Conservation (phyloP, 2,113 vertebrate genomes). For the Cryptomyrus ogoouensis region DNA sequence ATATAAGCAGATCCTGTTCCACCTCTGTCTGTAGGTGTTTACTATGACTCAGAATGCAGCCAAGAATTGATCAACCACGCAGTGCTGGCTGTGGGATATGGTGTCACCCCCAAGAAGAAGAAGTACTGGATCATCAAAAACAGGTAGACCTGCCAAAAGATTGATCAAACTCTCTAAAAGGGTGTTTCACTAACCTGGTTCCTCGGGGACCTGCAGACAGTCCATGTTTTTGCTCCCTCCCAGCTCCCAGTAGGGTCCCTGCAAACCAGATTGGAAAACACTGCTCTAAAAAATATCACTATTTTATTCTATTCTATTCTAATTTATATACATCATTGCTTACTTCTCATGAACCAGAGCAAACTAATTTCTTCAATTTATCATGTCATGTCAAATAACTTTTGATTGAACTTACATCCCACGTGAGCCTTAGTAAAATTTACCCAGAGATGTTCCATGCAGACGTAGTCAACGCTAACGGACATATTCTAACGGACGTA, state of each 20-base stretch:
- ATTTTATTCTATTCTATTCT: too few species aligned
- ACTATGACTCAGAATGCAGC: conserved; percentile 77
- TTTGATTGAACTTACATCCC: neutral
- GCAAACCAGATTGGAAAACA: too few species aligned
- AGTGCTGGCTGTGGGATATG: conserved; percentile 82
- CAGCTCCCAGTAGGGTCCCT: neutral
- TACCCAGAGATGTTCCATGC: neutral
- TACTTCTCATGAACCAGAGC: neutral
- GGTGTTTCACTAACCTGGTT: neutral
- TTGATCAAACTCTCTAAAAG: neutral
- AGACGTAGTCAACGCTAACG: neutral
- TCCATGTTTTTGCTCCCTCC: neutral
- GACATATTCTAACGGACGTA: neutral
- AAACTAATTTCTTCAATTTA: neutral
- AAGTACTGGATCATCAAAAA: conserved; percentile 96
- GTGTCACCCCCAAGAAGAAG: conserved; percentile 63
- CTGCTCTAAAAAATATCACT: too few species aligned
- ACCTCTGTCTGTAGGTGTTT: conserved; percentile 64
- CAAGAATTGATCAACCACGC: conserved; percentile 79
- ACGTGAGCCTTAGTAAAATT: neutral
- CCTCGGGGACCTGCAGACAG: neutral
- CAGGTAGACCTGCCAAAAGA: conserved; percentile 63
- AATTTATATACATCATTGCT: neutral
- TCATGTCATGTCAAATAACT: neutral
- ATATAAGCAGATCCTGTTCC: neutral